A percentile compares a stretch with the other conserved stretches of the same genome.
Evolutionary conservation across 2,113 vertebrate species (phyloP).

Genomic region (Heloderma charlesbogerti): DNA sequence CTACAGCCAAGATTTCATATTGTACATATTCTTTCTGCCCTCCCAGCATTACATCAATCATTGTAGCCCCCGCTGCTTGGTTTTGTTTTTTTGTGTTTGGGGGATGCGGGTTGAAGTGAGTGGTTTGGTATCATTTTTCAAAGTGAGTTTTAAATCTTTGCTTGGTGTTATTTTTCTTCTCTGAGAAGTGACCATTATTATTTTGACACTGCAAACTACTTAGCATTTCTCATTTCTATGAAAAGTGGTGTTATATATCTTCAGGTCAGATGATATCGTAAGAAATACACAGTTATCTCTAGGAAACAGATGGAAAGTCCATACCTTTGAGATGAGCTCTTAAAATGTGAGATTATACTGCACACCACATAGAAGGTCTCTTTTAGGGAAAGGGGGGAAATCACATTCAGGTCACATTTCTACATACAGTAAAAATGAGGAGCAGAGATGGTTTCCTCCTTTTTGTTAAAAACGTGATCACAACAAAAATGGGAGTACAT

Average conservation of each 20-base stretch:
- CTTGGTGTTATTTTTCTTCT: neutral
- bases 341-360: neutral
- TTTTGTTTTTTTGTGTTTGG: neutral
- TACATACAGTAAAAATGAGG: neutral
- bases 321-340: neutral
- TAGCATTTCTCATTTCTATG: conserved; percentile 5
- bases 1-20: neutral
- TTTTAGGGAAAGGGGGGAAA: neutral
- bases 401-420: neutral
- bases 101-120: neutral
- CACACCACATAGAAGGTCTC: neutral
- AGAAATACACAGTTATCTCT: neutral
- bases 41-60: neutral
- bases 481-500: too few species aligned
- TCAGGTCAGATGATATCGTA: neutral
- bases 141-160: neutral
- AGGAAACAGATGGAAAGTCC: neutral
- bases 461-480: neutral
- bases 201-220: neutral
- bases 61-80: neutral
- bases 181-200: neutral
- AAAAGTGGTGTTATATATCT: neutral
- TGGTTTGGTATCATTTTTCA: neutral
- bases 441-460: neutral
- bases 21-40: neutral